Conservation (phyloP, 2,888 invertebrate genomes). For the Microdon myrmicae region DNA sequence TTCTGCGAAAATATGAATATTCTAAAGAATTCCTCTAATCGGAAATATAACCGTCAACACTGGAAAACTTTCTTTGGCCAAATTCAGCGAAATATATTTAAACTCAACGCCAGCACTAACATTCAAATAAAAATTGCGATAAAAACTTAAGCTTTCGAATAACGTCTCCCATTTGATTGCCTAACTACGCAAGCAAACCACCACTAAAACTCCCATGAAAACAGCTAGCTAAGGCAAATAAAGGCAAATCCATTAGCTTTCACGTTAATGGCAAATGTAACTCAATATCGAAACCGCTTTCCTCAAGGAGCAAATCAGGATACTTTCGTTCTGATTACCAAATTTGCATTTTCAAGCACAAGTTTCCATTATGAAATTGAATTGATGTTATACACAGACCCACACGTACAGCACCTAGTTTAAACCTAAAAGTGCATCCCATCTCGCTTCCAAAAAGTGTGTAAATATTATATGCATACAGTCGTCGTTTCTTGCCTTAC, state of each 20-base stretch:
- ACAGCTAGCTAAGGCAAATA: slow-evolving; percentile 15
- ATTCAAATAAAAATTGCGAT: too few species aligned
- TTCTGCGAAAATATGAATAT: too few species aligned
- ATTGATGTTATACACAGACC: slow-evolving; percentile 34
- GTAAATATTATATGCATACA: slow-evolving; percentile 32
- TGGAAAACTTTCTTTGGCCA: too few species aligned
- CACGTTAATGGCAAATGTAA: slow-evolving; percentile 26
- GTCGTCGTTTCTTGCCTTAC: not conserved
- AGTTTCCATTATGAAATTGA: slow-evolving; percentile 39
- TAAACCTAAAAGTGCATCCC: too few species aligned
- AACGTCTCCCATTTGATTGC: too few species aligned
- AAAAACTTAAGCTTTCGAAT: too few species aligned
- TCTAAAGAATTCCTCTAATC: too few species aligned
- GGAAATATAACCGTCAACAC: too few species aligned
- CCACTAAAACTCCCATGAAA: slow-evolving; percentile 16
- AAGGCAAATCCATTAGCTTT: slow-evolving; percentile 42
- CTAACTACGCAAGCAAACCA: too few species aligned
- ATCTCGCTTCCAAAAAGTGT: slow-evolving; percentile 27
- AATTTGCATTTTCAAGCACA: slow-evolving; percentile 41
- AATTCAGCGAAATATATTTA: too few species aligned
- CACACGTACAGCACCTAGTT: too few species aligned
- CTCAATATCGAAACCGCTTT: slow-evolving; percentile 28
- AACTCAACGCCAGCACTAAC: too few species aligned
- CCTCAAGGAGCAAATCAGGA: slow-evolving; percentile 1
- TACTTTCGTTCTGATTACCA: slow-evolving; percentile 13